Evolutionary conservation across 2,113 vertebrate genomes (phyloP).

Genomic region (Chaenogobius annularis): DNA sequence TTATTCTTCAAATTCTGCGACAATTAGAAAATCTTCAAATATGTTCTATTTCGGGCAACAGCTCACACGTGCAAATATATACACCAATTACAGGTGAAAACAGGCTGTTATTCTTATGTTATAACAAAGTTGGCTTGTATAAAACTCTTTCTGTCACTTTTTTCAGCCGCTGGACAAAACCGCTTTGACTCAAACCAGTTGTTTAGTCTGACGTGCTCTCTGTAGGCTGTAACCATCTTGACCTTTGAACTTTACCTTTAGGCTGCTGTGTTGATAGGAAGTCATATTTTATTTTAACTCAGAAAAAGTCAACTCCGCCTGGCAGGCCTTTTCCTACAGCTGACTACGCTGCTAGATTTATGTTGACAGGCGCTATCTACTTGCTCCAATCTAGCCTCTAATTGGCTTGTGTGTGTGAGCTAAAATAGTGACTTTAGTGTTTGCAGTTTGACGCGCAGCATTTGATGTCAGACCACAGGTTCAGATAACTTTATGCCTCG

Average conservation of each 20-base stretch:
- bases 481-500: not conserved
- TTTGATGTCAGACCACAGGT: constrained; percentile 1
- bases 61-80: constrained; percentile 25
- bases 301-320: constrained; percentile 1
- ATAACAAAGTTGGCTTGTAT: constrained; percentile 1
- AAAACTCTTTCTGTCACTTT: constrained; percentile 5
- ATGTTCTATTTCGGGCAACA: constrained; percentile 19
- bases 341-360: not conserved
- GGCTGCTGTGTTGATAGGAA: constrained; percentile 6
- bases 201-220: constrained; percentile 37
- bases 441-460: not conserved
- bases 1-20: constrained; percentile 6
- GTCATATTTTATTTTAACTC: constrained; percentile 6
- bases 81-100: constrained; percentile 16
- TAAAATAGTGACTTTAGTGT: not conserved
- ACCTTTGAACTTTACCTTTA: constrained; percentile 16
- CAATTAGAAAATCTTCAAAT: constrained; percentile 20
- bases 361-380: not conserved
- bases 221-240: constrained; percentile 7
- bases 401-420: not conserved
- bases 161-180: constrained; percentile 1
- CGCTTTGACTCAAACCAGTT: constrained; percentile 21
- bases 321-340: not conserved
- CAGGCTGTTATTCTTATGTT: not conserved
- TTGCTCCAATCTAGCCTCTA: not conserved